Conservation (phyloP, 2,797 vertebrate genomes). For the Falco novaeseelandiae region DNA sequence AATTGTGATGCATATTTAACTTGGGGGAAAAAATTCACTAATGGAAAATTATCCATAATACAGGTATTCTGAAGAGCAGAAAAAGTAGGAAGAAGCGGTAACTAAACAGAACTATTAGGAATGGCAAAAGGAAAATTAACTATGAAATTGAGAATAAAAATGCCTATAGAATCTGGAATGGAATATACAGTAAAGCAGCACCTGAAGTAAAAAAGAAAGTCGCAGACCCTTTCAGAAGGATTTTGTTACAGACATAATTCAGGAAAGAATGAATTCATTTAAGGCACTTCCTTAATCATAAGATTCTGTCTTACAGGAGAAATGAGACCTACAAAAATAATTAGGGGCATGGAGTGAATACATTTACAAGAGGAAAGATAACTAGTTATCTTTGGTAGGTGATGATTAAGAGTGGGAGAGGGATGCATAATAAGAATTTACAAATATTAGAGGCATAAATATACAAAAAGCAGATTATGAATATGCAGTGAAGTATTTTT, state of each 20-base stretch:
- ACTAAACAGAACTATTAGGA: background rate
- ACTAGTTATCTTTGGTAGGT: conserved; percentile 61
- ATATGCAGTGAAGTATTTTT: conserved; percentile 61
- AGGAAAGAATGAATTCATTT: conserved; percentile 46
- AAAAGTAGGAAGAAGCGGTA: background rate
- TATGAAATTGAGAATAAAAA: background rate
- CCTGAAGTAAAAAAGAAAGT: background rate
- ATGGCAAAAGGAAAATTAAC: background rate
- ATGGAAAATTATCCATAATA: background rate
- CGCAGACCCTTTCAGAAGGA: background rate
- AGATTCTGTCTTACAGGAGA: conserved; percentile 44
- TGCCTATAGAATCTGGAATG: background rate
- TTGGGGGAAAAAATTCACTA: background rate
- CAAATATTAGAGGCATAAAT: conserved; percentile 70
- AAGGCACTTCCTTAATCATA: conserved; percentile 59
- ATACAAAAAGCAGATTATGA: conserved; percentile 67
- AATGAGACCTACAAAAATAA: conserved; percentile 58
- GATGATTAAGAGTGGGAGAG: conserved; percentile 61
- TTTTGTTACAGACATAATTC: conserved; percentile 34
- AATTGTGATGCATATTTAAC: background rate
- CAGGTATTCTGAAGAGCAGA: background rate
- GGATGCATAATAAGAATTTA: conserved; percentile 71
- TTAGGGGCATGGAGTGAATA: conserved; percentile 56
- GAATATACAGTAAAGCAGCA: background rate
- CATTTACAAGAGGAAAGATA: conserved; percentile 60